Base-by-base conservation (phyloP, 2,113 vertebrate genomes). In the Phrynosoma blainvillii region DNA sequence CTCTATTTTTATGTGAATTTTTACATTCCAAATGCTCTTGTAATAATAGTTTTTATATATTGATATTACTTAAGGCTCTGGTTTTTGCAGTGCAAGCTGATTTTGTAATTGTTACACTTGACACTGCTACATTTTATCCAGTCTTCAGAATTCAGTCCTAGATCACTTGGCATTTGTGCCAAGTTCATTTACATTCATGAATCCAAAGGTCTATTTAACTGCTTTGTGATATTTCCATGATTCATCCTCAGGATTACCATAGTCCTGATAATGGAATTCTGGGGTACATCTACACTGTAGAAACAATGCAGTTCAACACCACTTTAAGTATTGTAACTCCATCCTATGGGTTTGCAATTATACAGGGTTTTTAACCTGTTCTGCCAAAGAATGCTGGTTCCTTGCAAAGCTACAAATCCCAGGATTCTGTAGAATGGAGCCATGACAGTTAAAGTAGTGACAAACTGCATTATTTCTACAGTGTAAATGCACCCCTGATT, bases 41-140 rank as follows among this genome's bases (percentile, higher is more conserved):
- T 88, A 89, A 78, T 62, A 52, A 84, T 54, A 27, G 52, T 23
- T 54, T 77, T 89, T 12, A 89, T 83, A 70, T 2, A 27, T 32
- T 68, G 5, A 2, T 89, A 7, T 89, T 88, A 76, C 18, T 54
- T 83, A 85, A 54, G 23, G 74, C 42, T 52, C 75, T 92, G 21
- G 32, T 71, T 83, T 88, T 89, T 11, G 30, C 3, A 52, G 52
- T 8, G 74, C 1, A 84, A 73, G 73, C 56, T 59, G 54, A 56
- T 78, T 87, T 87, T 85, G 74, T 83, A 70, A 27, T 52, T 66
- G 73, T 77, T 36, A 27, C 11, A 40, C 25, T 74, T 81, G 79
- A 42, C 30, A 82, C 30, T 68, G 79, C 18, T 10, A 66, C 20
- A 3, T 82, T 25, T 75, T 36, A 52, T 52, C 56, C 47, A 27